Conservation (phyloP, 53 echinoderm and acorn worm species). For the Hippasteria phrygiana region DNA sequence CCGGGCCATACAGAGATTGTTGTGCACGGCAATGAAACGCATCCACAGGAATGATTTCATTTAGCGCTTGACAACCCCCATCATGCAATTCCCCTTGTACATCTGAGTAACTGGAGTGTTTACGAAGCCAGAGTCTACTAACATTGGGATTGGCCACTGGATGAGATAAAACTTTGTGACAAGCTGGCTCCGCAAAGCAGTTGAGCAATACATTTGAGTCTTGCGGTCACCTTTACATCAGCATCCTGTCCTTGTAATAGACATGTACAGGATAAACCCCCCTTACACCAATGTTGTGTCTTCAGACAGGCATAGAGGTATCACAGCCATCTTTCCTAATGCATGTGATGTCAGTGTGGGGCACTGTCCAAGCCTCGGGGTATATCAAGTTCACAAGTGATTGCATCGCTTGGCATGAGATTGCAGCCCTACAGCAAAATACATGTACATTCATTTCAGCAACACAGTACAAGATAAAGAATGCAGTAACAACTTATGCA, state of each 20-base stretch:
- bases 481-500: too few species aligned
- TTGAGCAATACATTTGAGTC: not conserved
- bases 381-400: too few species aligned
- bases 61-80: slow-evolving; percentile 54
- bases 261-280: not conserved
- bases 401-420: too few species aligned
- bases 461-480: too few species aligned
- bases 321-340: too few species aligned
- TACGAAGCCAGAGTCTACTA: slow-evolving; percentile 50
- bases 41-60: slow-evolving; percentile 57
- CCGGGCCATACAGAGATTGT: slow-evolving; percentile 5
- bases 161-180: slow-evolving; percentile 40
- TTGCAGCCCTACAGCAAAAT: too few species aligned
- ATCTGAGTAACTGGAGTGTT: slow-evolving; percentile 56
- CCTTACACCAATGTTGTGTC: too few species aligned
- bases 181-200: not conserved
- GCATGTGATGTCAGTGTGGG: too few species aligned
- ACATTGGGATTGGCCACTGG: slow-evolving; percentile 33
- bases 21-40: slow-evolving; percentile 43
- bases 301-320: too few species aligned
- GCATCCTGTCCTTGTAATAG: not conserved
- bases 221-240: slow-evolving; percentile 13
- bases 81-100: slow-evolving; percentile 40
- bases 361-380: too few species aligned
- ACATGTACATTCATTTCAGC: too few species aligned